Conservation (phyloP, 2,888 invertebrate species). For the Magallana nippona region DNA sequence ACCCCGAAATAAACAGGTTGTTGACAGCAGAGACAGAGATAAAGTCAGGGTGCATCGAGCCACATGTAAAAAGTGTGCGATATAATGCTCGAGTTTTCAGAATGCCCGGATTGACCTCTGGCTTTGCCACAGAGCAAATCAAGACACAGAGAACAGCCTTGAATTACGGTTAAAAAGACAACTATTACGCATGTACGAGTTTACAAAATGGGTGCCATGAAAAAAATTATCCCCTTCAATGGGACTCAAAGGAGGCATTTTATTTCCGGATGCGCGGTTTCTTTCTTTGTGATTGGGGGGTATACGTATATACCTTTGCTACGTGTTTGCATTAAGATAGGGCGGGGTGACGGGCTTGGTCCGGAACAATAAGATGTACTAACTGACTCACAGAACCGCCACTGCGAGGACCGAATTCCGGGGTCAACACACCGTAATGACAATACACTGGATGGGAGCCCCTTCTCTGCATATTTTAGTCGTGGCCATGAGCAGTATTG, state of each 20-base stretch:
- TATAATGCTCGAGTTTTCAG: not conserved
- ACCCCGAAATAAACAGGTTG: slow-evolving; percentile 9
- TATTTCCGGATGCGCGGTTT: slow-evolving; percentile 21
- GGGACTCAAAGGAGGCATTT: slow-evolving; percentile 18
- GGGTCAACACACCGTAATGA: slow-evolving; percentile 11
- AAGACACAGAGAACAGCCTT: slow-evolving; percentile 16
- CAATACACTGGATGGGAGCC: not conserved
- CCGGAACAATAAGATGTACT: not conserved
- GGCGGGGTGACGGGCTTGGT: slow-evolving; percentile 16
- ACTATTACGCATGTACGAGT: slow-evolving; percentile 23
- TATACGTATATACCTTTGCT: not conserved
- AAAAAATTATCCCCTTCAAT: slow-evolving; percentile 22
- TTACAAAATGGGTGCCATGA: slow-evolving; percentile 23
- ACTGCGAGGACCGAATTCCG: not conserved
- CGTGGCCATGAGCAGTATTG: slow-evolving; percentile 6
- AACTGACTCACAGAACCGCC: not conserved
- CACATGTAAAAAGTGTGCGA: not conserved
- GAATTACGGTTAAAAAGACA: slow-evolving; percentile 30
- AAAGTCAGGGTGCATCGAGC: slow-evolving; percentile 24
- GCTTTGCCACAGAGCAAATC: not conserved
- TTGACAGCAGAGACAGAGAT: slow-evolving; percentile 6
- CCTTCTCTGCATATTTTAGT: slow-evolving; percentile 1
- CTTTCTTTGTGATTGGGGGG: not conserved
- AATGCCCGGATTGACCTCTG: slow-evolving; percentile 2
- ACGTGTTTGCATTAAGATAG: slow-evolving; percentile 8